These are phyloP conservation scores for Hyposoter didymator DNA, from an alignment of 2,888 invertebrate genomes.

Conservation along the genomic window DNA sequence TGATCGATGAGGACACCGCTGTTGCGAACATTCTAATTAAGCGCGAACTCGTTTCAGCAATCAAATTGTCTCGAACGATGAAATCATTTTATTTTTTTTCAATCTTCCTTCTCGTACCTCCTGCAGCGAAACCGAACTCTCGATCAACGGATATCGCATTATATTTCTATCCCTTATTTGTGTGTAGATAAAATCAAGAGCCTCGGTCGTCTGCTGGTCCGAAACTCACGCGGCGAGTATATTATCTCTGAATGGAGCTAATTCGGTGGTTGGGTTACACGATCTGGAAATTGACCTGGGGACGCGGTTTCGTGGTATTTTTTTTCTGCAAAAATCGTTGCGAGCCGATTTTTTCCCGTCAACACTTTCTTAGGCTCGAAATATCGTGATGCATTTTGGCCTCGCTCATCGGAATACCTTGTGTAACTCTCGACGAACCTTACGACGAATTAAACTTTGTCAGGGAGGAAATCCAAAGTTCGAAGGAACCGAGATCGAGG, in stretches of 20 bases:
- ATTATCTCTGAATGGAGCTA: no score
- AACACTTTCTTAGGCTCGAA: background rate
- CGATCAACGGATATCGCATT: background rate
- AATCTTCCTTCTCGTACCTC: background rate
- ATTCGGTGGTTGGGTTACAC: no score
- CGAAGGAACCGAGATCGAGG: constrained; percentile 37
- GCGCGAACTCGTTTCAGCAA: background rate
- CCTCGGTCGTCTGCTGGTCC: no score
- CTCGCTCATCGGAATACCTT: constrained; percentile 19
- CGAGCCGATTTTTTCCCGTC: no score
- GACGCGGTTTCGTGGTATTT: no score
- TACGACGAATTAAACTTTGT: constrained; percentile 65
- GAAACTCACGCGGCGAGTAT: no score
- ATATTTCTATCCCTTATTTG: background rate
- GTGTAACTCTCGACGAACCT: constrained; percentile 42
- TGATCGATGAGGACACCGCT: constrained; percentile 50
- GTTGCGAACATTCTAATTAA: constrained; percentile 44
- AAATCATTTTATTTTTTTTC: constrained; percentile 5
- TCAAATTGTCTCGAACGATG: background rate
- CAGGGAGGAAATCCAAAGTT: constrained; percentile 61
- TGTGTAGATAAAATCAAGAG: background rate
- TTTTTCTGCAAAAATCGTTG: no score
- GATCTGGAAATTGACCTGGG: no score
- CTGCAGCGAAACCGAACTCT: background rate
- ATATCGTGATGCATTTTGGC: background rate